A percentile compares a stretch with the other conserved stretches of the same genome.
phyloP scores from a whole-genome alignment of 2,797 vertebrate species.

The Mallotus villosus region DNA sequence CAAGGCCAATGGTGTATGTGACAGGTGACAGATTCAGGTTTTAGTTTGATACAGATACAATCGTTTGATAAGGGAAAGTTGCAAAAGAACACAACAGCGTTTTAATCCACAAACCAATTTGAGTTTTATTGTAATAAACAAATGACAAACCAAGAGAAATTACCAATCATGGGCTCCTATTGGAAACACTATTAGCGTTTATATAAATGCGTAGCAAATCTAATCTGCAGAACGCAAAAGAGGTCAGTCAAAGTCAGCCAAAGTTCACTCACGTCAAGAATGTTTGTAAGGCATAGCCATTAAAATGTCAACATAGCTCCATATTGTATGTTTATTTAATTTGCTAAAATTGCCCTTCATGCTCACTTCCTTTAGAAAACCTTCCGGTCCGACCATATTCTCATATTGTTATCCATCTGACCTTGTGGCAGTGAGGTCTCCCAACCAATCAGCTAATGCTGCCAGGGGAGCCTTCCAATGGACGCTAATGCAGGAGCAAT shows the following conservation, averaged over 20 bases:
- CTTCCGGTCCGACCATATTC: slow-evolving; percentile 15
- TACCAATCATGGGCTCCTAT: too few species aligned
- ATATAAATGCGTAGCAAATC: too few species aligned
- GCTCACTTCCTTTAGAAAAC: slow-evolving; percentile 35
- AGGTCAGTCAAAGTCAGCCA: too few species aligned
- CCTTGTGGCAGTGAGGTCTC: slow-evolving; percentile 53
- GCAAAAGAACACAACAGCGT: not conserved
- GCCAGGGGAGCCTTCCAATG: slow-evolving; percentile 52
- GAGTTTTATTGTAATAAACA: too few species aligned
- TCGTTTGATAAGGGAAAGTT: not conserved
- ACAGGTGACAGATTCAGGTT: slow-evolving; percentile 7
- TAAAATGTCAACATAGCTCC: slow-evolving; percentile 8
- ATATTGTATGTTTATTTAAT: not conserved
- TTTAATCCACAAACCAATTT: too few species aligned
- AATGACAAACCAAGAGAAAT: too few species aligned
- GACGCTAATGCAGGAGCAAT: slow-evolving; percentile 56
- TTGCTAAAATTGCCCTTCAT: slow-evolving; percentile 36
- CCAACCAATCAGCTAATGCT: slow-evolving; percentile 71
- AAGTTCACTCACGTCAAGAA: slow-evolving; percentile 2
- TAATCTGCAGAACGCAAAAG: too few species aligned
- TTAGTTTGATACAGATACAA: not conserved
- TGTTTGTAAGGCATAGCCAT: slow-evolving; percentile 8
- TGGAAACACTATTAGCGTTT: too few species aligned
- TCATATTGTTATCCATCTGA: slow-evolving; percentile 38
- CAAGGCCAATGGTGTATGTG: slow-evolving; percentile 6